Evolutionary conservation across 2,113 vertebrate species (phyloP).

Genomic region (Heterotis niloticus): DNA sequence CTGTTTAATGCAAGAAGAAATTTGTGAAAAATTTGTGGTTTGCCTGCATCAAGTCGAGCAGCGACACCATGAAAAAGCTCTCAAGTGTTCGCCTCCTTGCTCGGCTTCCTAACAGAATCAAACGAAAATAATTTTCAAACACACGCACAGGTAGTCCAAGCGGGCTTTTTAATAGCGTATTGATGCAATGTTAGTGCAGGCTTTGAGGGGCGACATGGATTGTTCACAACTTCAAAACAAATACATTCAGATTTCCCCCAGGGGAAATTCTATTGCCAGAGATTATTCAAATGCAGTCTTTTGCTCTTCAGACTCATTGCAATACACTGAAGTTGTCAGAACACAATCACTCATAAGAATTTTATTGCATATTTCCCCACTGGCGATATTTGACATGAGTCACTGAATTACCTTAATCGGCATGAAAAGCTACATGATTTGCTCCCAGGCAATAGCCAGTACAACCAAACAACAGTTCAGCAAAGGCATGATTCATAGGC

Average conservation of each 20-base stretch:
- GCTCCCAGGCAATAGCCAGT: neutral
- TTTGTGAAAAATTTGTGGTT: neutral
- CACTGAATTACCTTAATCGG: conserved; percentile 12
- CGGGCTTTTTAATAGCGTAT: neutral
- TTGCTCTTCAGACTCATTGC: neutral
- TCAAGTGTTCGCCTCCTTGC: neutral
- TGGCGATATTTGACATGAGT: conserved; percentile 4
- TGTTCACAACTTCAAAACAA: conserved; percentile 14
- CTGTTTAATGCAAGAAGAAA: conserved; percentile 6
- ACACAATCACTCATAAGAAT: conserved; percentile 8
- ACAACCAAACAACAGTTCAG: neutral
- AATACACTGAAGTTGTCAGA: conserved; percentile 2
- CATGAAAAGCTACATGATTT: neutral
- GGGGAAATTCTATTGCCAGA: conserved; percentile 7
- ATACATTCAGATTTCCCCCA: conserved; percentile 4
- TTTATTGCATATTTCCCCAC: neutral
- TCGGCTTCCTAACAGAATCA: neutral
- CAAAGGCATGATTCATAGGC: neutral
- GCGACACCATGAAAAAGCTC: neutral
- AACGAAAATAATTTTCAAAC: neutral
- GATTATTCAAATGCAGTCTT: neutral
- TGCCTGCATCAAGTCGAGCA: neutral
- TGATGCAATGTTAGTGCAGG: neutral
- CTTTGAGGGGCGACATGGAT: neutral
- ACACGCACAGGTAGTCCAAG: neutral